Evolutionary conservation across 2,888 invertebrate genomes (phyloP).

Genomic region (Melanchra persicariae): DNA sequence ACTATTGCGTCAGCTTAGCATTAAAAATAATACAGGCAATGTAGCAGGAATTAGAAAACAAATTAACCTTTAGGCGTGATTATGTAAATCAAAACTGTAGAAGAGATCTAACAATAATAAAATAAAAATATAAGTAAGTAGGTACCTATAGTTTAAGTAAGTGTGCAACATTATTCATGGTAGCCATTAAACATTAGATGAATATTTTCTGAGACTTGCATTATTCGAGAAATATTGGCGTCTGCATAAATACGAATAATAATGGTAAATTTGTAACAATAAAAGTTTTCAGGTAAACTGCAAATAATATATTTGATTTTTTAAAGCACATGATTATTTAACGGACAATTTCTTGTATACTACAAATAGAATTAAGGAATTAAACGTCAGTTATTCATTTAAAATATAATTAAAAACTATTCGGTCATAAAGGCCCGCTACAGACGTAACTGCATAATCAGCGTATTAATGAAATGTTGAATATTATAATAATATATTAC

Average conservation of each 20-base stretch:
- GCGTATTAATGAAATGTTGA: background rate
- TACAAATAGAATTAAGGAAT: conserved; percentile 11
- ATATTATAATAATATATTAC: conserved; percentile 1
- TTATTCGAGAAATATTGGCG: background rate
- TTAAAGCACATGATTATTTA: conserved; percentile 19
- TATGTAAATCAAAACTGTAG: background rate
- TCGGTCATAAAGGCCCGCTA: conserved; percentile 5
- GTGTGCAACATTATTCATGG: background rate
- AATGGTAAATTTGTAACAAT: background rate
- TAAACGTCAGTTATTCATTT: conserved; percentile 13
- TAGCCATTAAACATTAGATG: background rate
- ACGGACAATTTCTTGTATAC: background rate
- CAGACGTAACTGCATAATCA: conserved; percentile 6
- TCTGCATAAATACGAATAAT: background rate
- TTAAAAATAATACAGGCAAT: background rate
- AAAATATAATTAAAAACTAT: conserved; percentile 9
- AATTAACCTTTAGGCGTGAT: background rate
- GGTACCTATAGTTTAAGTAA: background rate
- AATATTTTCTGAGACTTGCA: too few species aligned
- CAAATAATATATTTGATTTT: conserved; percentile 43
- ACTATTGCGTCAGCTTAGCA: background rate
- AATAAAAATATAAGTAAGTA: too few species aligned
- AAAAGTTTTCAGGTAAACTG: conserved; percentile 27
- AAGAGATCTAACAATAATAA: background rate
- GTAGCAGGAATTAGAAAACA: background rate